Evolutionary conservation across 2,113 vertebrate species (phyloP), one percentile per base, ranked within the genome.

Genomic region (Grammomys surdaster): DNA sequence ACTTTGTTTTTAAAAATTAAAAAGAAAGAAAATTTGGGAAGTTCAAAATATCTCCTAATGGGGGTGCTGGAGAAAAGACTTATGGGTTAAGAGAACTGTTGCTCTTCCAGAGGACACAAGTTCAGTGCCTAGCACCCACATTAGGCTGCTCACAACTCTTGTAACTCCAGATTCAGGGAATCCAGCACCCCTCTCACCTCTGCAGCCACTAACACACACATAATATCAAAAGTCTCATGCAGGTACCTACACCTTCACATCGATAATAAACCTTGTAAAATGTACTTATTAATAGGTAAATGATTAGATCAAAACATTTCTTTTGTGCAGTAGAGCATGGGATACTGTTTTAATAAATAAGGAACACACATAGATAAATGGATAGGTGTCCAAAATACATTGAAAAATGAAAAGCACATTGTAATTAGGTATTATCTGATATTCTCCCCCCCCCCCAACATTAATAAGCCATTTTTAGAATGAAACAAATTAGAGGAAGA

Each of bases 401-500:
- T 88, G 48, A 22, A 95, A 88, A 97, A 93, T 28, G 60, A 63
- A 84, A 91, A 87, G 0, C 43, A 84, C 87, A 7, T 65, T 77
- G 24, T 19, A 88, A 94, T 88, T 69, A 56, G 22, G 40, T 60
- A 43, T 81, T 76, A 51, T 69, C 82, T 94, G 89, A 95, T 81
- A 54, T 82, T 89, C n/a, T 76, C 4, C 69, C 63, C 67, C 63
- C 67, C 7, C 7, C 0, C 12, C 40, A 90, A 58, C 16, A 91
- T 91, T 75, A 88, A 67, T 60, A 73, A 28, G 16, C 75, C 70
- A 93, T 76, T 88, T 97, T 75, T 5, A 92, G 70, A 95, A 72
- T 51, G 16, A 94, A 92, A 58, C 28, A 65, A 88, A 88, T 70
- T 67, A 88, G 56, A 94, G 26, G 17, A 72, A 81, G 19, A 31